Conservation (phyloP, 2,888 invertebrate species). For the Eupeodes luniger region DNA sequence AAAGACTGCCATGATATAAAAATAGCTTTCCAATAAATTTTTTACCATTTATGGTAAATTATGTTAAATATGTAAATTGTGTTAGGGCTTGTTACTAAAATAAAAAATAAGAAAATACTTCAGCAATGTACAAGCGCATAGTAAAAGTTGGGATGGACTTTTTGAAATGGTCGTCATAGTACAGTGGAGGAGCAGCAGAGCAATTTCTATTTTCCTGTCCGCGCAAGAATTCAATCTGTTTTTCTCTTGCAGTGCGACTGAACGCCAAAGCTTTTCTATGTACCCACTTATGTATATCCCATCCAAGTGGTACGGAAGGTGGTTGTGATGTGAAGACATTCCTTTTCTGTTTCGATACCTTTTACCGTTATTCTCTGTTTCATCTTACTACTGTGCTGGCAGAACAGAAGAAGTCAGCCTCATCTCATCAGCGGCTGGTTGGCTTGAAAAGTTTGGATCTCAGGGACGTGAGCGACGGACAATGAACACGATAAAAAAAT, state of each 20-base stretch:
- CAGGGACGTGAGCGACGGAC: conserved; percentile 65
- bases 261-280: conserved; percentile 3
- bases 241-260: conserved; percentile 16
- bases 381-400: conserved; percentile 15
- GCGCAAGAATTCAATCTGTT: conserved; percentile 58
- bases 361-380: conserved; percentile 34
- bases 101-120: conserved; percentile 36
- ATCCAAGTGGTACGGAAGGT: conserved; percentile 53
- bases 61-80: not conserved
- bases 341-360: conserved; percentile 38
- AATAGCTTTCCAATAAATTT: conserved; percentile 5
- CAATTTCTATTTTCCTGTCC: conserved; percentile 21
- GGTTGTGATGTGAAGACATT: conserved; percentile 68
- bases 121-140: conserved; percentile 43
- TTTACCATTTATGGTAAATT: conserved; percentile 19
- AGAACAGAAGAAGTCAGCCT: conserved; percentile 27
- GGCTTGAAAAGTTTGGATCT: conserved; percentile 32
- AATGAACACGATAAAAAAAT: conserved; percentile 60
- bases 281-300: conserved; percentile 17
- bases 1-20: not conserved
- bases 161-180: conserved; percentile 60
- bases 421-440: conserved; percentile 8
- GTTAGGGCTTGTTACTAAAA: conserved; percentile 28
- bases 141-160: conserved; percentile 59
- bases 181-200: conserved; percentile 21